phyloP scores from a whole-genome alignment of 2,797 vertebrate genomes.

The Potorous gilbertii region DNA sequence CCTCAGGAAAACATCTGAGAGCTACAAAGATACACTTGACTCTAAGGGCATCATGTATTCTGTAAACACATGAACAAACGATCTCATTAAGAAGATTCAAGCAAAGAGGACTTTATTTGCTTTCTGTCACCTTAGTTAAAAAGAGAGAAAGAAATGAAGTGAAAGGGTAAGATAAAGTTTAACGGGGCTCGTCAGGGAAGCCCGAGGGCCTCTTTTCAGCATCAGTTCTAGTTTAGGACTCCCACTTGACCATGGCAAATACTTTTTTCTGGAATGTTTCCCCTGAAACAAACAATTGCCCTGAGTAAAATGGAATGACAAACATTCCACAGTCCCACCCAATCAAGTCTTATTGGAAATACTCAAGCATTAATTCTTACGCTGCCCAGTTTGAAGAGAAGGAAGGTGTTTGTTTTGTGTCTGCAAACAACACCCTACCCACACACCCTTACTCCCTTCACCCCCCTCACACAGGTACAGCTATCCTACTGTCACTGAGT shows the following conservation, averaged over 20 bases:
- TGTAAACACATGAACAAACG: neutral
- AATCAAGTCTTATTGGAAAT: neutral
- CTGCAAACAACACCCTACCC: neutral
- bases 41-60: neutral
- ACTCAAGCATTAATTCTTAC: neutral
- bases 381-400: neutral
- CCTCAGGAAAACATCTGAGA: neutral
- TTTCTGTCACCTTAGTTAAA: neutral
- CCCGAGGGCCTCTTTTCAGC: neutral
- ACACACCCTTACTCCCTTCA: neutral
- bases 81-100: neutral
- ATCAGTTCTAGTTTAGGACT: neutral
- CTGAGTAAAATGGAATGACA: neutral
- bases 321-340: neutral
- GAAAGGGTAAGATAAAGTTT: neutral
- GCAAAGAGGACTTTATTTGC: neutral
- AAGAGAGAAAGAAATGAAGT: neutral
- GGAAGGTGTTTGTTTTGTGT: neutral
- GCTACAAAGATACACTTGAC: neutral
- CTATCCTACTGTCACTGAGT: neutral
- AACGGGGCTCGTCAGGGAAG: neutral
- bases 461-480: neutral
- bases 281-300: neutral
- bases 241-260: neutral
- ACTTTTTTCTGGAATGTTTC: neutral